Evolutionary conservation across 2,797 vertebrate genomes (phyloP), one percentile per base, ranked within the genome.

Genomic region (Brachyalestes nurse): DNA sequence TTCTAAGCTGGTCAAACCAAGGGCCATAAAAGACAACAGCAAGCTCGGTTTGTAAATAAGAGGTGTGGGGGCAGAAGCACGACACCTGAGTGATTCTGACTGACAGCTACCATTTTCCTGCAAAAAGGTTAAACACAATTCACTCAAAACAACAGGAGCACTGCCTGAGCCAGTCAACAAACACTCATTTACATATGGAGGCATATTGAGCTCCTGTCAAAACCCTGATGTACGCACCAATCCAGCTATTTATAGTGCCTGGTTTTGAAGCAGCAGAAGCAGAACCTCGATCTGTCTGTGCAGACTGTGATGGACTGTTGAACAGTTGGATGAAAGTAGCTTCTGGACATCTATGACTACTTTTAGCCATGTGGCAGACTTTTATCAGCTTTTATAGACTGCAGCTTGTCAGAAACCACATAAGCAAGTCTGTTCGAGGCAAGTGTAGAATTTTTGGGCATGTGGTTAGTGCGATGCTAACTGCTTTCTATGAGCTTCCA

Each of bases 181-280:
- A 53, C 80, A 66, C 19, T 6, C 57, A 4, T 70, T 71, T 70
- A 60, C 60, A 76, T 73, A 75, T 34, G 4, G 16, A 51, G 62
- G 38, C 69, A 13, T 73, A 67, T 67, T 34, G 80, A 62, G 73
- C 25, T 73, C n/a, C 67, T 69, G 61, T 82, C 79, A 60, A 53
- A 73, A 58, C 40, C 67, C 67, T 25, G 77, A 78, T 19, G 53
- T 12, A 25, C 58, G n/a, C 14, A 16, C 57, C 28, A 4, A 65
- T 75, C 28, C 49, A 16, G 62, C 7, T 45, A 61, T 61, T 61
- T 61, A 61, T 61, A 12, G 58, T 13, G 23, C 23, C 25, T 28
- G 58, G 12, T 9, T 25, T 28, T 4, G 3, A 23, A 61, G 10
- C 23, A 6, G 57, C n/a, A 58, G 57, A 58, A 25, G 21, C 58